These are phyloP conservation scores for Cataglyphis cursor DNA, from an alignment of 2,888 invertebrate species.

Conservation along the genomic window DNA sequence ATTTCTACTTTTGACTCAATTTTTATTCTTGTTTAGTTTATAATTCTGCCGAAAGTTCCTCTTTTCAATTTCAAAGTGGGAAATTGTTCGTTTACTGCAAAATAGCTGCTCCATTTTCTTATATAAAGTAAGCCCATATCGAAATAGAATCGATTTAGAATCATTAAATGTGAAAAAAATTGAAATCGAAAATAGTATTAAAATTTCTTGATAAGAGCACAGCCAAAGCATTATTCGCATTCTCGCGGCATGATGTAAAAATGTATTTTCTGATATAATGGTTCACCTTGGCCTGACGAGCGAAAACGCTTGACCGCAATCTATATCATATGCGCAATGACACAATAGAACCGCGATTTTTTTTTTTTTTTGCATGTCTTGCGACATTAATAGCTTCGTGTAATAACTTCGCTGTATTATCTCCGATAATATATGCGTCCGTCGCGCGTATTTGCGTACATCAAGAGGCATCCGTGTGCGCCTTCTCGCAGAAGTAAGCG, in stretches of 20 bases:
- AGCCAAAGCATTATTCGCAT: not conserved
- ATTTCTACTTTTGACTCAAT: not conserved
- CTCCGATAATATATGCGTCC: slow-evolving; percentile 35
- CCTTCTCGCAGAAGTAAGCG: slow-evolving; percentile 29
- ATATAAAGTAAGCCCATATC: not conserved
- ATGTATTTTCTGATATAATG: slow-evolving; percentile 22
- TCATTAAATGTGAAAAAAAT: not conserved
- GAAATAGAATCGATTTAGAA: not conserved
- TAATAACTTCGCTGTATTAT: slow-evolving; percentile 34
- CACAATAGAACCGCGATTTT: slow-evolving; percentile 1
- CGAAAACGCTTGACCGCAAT: slow-evolving; percentile 28
- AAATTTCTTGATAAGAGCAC: not conserved
- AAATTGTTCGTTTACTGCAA: not conserved
- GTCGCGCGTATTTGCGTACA: slow-evolving; percentile 29
- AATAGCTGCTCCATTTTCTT: not conserved
- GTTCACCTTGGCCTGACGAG: not conserved
- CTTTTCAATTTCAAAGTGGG: no score
- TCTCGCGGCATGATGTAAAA: not conserved
- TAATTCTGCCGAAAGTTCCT: no score
- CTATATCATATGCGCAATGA: slow-evolving; percentile 21
- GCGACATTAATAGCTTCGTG: slow-evolving; percentile 5
- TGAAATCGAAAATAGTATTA: not conserved
- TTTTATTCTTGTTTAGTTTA: no score
- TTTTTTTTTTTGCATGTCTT: slow-evolving; percentile 22
- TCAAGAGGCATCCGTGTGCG: slow-evolving; percentile 1